A percentile compares a stretch with the other conserved stretches of the same genome.
phyloP scores from a whole-genome alignment of 2,113 vertebrate genomes.

The Coracopsis vasa region DNA sequence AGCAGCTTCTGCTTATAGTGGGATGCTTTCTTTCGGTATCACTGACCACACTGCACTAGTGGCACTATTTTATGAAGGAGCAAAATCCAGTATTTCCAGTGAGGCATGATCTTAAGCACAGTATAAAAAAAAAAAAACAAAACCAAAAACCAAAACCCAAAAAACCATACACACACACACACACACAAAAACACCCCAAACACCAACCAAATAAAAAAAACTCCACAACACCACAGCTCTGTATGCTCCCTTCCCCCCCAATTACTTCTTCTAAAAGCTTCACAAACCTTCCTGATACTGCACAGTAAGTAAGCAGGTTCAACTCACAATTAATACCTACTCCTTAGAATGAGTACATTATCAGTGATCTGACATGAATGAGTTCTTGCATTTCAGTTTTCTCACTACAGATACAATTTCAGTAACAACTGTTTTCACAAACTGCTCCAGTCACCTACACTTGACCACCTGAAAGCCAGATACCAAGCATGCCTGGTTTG shows the following conservation, averaged over 20 bases:
- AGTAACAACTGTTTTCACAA: not conserved
- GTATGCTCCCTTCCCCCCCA: accelerated
- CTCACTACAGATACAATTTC: not conserved
- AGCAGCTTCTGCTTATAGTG: not conserved
- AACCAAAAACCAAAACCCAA: no score
- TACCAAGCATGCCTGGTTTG: not conserved
- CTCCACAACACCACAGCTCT: not conserved
- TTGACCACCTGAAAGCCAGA: not conserved
- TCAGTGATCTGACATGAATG: not conserved
- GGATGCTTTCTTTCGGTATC: not conserved
- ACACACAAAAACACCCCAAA: not conserved
- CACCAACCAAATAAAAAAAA: not conserved
- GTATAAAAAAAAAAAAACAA: not conserved
- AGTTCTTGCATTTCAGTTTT: not conserved
- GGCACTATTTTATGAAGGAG: not conserved
- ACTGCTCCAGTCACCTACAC: not conserved
- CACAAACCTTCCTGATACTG: not conserved
- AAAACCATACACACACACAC: not conserved
- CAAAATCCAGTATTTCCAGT: not conserved
- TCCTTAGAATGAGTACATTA: not conserved
- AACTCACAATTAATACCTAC: not conserved
- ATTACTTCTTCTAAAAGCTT: not conserved
- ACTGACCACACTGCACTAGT: not conserved
- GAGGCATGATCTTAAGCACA: not conserved
- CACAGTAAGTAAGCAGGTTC: not conserved